Conservation (phyloP, 2,888 invertebrate species). For the Cephus sareptanus region DNA sequence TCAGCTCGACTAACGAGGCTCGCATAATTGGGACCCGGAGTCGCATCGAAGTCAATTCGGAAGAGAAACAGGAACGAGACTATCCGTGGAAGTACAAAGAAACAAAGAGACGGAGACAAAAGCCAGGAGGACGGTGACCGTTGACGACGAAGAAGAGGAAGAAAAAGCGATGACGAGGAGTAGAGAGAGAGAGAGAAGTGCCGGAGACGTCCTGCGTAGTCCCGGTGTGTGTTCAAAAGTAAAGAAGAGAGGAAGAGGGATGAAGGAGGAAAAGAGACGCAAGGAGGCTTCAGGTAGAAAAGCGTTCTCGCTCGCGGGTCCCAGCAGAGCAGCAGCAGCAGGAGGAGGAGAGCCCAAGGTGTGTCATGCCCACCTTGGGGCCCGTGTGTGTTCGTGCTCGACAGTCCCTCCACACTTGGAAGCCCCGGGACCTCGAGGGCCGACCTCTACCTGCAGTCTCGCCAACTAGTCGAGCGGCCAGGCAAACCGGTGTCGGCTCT, state of each 20-base stretch:
- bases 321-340: neutral
- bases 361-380: constrained; percentile 3
- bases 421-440: constrained; percentile 32
- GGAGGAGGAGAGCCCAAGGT: neutral
- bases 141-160: constrained; percentile 11
- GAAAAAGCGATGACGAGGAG: neutral
- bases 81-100: neutral
- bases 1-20: neutral
- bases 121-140: neutral
- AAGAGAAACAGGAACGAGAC: neutral
- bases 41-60: constrained; percentile 4
- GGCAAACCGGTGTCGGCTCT: constrained; percentile 38
- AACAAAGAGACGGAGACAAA: neutral
- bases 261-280: neutral
- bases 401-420: neutral
- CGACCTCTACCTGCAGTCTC: constrained; percentile 54
- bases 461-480: constrained; percentile 43
- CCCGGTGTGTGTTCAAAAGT: constrained; percentile 14
- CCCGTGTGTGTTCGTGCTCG: neutral
- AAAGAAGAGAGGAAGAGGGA: constrained; percentile 1
- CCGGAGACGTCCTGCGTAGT: constrained; percentile 2
- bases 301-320: neutral
- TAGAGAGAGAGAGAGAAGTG: neutral
- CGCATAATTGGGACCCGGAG: neutral
- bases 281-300: neutral